phyloP scores from a whole-genome alignment of 2,888 invertebrate genomes.

The Gortyna flavago region DNA sequence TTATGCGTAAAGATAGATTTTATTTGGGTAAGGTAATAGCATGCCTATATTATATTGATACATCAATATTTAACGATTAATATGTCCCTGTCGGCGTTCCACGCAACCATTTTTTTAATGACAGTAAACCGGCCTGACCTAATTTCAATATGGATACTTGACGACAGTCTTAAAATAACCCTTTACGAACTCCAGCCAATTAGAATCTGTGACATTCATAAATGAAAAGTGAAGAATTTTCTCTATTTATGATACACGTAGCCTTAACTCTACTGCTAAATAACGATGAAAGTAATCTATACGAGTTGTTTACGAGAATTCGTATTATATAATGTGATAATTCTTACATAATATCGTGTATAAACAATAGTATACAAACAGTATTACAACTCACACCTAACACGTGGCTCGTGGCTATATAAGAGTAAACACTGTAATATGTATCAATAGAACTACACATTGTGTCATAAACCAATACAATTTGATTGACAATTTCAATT shows the following conservation, averaged over 20 bases:
- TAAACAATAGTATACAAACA: constrained; percentile 22
- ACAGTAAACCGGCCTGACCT: constrained; percentile 37
- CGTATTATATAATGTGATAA: constrained; percentile 45
- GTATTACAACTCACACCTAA: constrained; percentile 32
- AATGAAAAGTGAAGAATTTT: not conserved
- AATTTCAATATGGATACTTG: constrained; percentile 39
- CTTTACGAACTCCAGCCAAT: constrained; percentile 24
- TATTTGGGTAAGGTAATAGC: not conserved
- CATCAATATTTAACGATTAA: constrained; percentile 15
- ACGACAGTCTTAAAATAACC: constrained; percentile 40
- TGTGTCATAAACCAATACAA: constrained; percentile 31
- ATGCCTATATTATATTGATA: not conserved
- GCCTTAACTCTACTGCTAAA: constrained; percentile 23
- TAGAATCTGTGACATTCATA: constrained; percentile 16
- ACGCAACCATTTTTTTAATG: constrained; percentile 35
- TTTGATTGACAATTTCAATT: constrained; percentile 29
- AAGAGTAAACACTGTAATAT: constrained; percentile 15
- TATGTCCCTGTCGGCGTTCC: constrained; percentile 4
- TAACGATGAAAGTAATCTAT: constrained; percentile 24
- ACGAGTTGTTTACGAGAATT: constrained; percentile 26
- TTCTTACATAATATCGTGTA: constrained; percentile 20
- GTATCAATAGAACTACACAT: constrained; percentile 18
- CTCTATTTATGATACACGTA: not conserved
- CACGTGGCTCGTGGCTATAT: constrained; percentile 35
- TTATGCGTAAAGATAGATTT: not conserved